phyloP scores from a whole-genome alignment of 2,113 vertebrate genomes.

The Catagonus wagneri region DNA sequence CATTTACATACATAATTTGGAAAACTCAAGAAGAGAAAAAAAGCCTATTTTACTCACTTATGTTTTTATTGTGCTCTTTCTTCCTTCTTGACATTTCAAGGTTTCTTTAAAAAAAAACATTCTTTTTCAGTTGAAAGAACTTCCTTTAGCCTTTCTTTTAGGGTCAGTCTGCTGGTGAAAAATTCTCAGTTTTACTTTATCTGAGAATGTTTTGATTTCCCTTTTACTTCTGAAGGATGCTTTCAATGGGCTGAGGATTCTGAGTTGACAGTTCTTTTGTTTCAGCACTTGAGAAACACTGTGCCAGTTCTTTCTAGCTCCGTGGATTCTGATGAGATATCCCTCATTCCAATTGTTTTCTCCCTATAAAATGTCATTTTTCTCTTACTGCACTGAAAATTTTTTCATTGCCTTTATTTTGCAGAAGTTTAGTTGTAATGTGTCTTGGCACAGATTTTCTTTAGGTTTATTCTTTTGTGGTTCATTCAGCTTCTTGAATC shows the following conservation, averaged over 20 bases:
- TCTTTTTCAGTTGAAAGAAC: background rate
- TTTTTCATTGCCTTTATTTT: background rate
- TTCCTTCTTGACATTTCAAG: background rate
- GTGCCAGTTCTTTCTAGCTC: background rate
- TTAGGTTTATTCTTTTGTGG: background rate
- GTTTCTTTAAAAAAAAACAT: background rate
- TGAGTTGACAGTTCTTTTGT: background rate
- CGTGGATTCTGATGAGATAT: background rate
- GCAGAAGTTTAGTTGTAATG: background rate
- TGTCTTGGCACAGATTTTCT: conserved; percentile 22
- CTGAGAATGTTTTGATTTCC: background rate
- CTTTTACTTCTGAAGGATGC: background rate
- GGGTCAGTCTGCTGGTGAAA: background rate
- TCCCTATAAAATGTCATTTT: background rate
- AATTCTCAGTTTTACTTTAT: background rate
- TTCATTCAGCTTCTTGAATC: background rate
- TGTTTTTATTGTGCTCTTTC: background rate
- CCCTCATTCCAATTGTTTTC: background rate
- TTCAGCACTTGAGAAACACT: background rate
- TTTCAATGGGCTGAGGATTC: background rate
- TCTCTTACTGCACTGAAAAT: background rate
- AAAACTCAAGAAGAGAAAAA: background rate
- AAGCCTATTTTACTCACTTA: background rate
- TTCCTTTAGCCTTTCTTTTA: background rate
- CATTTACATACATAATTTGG: background rate